Percentiles rank a stretch among this genome's conserved stretches.
phyloP scores from a whole-genome alignment of 2,113 vertebrate species.

The Coracopsis vasa region DNA sequence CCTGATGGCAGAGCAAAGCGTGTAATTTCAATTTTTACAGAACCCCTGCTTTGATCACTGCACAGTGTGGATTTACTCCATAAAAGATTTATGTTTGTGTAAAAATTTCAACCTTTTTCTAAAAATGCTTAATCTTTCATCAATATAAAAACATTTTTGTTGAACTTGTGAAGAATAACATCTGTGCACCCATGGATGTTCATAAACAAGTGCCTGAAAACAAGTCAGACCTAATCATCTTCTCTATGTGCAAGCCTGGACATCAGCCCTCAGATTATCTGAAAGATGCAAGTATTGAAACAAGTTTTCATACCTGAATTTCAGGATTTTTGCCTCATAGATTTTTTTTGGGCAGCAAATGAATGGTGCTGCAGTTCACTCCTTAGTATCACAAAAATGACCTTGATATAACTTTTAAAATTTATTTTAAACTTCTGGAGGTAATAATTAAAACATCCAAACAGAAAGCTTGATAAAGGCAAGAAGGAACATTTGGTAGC shows the following conservation, averaged over 20 bases:
- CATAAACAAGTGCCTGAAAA: rapidly evolving
- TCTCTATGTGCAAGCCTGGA: background rate
- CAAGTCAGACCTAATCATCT: background rate
- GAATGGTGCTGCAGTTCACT: background rate
- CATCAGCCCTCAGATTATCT: background rate
- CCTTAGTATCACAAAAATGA: background rate
- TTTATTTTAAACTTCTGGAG: background rate
- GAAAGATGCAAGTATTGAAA: background rate
- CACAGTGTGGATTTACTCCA: background rate
- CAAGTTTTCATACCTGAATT: background rate
- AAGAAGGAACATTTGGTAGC: background rate
- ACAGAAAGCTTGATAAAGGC: background rate
- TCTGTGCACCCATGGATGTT: background rate
- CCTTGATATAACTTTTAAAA: background rate
- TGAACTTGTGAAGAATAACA: background rate
- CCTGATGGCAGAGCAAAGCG: background rate
- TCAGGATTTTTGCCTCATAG: background rate
- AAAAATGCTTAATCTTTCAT: background rate
- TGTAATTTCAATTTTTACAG: slow-evolving; percentile 34
- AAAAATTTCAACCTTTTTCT: background rate
- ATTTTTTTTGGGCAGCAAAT: background rate
- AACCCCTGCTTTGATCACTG: slow-evolving; percentile 1
- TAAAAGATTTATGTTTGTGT: background rate
- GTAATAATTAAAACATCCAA: background rate
- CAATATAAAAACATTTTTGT: background rate